Percentiles rank a stretch among this genome's conserved stretches.
These are phyloP conservation scores for Gallinago solitaria DNA, from an alignment of 2,797 vertebrate species.

Conservation along the genomic window DNA sequence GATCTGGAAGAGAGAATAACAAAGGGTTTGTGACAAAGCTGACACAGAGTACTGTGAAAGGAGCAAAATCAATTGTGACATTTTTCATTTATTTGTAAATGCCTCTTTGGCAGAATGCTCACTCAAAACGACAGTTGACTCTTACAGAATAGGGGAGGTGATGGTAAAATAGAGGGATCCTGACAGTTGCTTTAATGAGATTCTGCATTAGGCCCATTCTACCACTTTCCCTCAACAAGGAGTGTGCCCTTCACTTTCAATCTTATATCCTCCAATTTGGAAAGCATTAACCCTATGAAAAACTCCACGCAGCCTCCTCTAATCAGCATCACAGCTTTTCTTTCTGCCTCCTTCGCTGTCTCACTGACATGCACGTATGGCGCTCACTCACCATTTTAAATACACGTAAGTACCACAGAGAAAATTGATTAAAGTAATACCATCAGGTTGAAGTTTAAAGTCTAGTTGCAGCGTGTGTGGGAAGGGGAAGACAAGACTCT, in stretches of 20 bases:
- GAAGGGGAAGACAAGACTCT: not conserved
- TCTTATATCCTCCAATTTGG: slow-evolving; percentile 84
- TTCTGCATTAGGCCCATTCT: slow-evolving; percentile 89
- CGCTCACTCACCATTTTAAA: slow-evolving; percentile 13
- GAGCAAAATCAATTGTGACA: slow-evolving; percentile 98
- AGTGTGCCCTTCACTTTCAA: slow-evolving; percentile 89
- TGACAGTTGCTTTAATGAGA: slow-evolving; percentile 98
- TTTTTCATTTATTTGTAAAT: slow-evolving; percentile 99
- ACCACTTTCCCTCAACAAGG: slow-evolving; percentile 81
- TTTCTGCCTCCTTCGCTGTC: slow-evolving; percentile 22
- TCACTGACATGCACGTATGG: not conserved
- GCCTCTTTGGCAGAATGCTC: slow-evolving; percentile 91
- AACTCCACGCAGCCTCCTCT: slow-evolving; percentile 79
- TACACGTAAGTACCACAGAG: not conserved
- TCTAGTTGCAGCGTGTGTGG: not conserved
- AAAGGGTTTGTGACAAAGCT: slow-evolving; percentile 96
- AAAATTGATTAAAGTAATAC: not conserved
- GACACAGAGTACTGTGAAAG: slow-evolving; percentile 83
- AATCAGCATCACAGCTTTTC: slow-evolving; percentile 74
- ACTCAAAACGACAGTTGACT: slow-evolving; percentile 94
- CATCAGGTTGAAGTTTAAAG: not conserved
- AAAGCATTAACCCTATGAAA: slow-evolving; percentile 84
- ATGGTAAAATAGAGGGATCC: slow-evolving; percentile 89
- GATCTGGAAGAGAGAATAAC: slow-evolving; percentile 87
- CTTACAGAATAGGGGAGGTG: slow-evolving; percentile 86